Evolutionary conservation across 2,888 invertebrate species (phyloP).

Genomic region (Agrotis puta): DNA sequence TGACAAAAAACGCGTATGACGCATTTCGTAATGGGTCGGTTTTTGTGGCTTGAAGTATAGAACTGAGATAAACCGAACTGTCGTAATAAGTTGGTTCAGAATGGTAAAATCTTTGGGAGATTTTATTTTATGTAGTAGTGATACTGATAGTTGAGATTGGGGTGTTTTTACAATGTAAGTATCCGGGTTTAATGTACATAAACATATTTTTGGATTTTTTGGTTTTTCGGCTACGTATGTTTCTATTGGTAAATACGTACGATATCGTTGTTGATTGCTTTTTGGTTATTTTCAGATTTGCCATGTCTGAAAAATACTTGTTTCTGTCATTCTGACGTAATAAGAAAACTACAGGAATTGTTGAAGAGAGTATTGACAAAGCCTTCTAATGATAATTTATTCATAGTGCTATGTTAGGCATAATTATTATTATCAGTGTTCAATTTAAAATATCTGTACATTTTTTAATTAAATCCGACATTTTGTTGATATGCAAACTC

Average conservation of each 20-base stretch:
- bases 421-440: neutral
- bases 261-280: too few relatives aligned
- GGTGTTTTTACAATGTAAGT: too few relatives aligned
- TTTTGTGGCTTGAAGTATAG: constrained; percentile 15
- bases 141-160: fast-evolving
- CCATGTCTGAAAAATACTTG: neutral
- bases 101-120: neutral
- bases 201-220: too few relatives aligned
- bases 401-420: neutral
- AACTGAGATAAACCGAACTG: neutral
- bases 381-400: too few relatives aligned
- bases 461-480: constrained; percentile 14
- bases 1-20: constrained; percentile 18
- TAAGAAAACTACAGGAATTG: neutral
- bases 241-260: too few relatives aligned
- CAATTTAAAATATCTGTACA: constrained; percentile 3
- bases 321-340: neutral
- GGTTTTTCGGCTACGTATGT: too few relatives aligned
- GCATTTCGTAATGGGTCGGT: constrained; percentile 22
- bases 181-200: too few relatives aligned
- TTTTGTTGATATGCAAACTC: constrained; percentile 17
- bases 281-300: neutral
- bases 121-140: neutral
- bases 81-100: too few relatives aligned
- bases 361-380: too few relatives aligned